These are phyloP conservation scores for Ptychadena robeensis DNA, from an alignment of 2,797 vertebrate species.

Conservation along the genomic window DNA sequence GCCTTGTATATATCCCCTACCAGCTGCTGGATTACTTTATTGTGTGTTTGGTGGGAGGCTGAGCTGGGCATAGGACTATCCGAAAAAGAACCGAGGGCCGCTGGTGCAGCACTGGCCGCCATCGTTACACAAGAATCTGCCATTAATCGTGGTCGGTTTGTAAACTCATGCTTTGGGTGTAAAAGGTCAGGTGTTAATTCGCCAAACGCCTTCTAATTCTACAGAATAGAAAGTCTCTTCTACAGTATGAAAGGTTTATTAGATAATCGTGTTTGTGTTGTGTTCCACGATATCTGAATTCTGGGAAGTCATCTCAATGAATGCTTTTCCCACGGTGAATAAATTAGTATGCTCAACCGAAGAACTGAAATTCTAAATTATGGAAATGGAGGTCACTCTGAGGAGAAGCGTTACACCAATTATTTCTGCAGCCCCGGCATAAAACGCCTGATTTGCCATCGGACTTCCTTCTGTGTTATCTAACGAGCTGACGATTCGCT, in stretches of 20 bases:
- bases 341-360: background rate
- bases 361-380: background rate
- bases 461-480: background rate
- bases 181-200: background rate
- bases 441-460: background rate
- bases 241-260: background rate
- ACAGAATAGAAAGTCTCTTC: background rate
- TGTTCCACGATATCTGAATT: background rate
- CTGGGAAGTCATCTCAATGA: slow-evolving; percentile 20
- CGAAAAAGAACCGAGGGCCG: too few relatives aligned
- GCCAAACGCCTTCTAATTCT: background rate
- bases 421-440: background rate
- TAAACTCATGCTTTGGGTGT: background rate
- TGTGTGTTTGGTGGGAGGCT: too few relatives aligned
- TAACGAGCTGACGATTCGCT: background rate
- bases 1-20: too few relatives aligned
- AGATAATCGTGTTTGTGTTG: background rate
- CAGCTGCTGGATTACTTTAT: too few relatives aligned
- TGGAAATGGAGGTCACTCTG: slow-evolving; percentile 20
- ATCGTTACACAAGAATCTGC: too few relatives aligned
- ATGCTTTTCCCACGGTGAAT: background rate
- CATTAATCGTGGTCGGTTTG: background rate
- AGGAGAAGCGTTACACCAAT: background rate
- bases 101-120: too few relatives aligned
- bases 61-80: too few relatives aligned